Evolutionary conservation across 2,888 invertebrate species (phyloP), one percentile per base, ranked within the genome.

Genomic region (Yponomeuta cagnagella): DNA sequence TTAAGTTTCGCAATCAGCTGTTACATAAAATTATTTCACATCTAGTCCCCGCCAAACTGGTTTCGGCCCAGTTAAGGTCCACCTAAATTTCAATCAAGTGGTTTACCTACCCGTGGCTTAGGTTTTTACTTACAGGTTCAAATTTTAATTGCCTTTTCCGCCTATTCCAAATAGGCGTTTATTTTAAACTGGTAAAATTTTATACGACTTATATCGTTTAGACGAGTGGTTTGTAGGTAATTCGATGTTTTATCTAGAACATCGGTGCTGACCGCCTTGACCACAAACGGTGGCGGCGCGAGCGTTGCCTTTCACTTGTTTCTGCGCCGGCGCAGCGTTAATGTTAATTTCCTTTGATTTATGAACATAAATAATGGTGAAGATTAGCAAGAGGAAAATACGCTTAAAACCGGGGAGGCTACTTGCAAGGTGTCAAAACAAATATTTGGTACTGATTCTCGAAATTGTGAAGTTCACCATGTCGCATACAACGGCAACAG

Each of bases 181-280:
- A n/a, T 63, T 30, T 6, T 12, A 31, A 65, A 65, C 65, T 33
- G n/a, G 33, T 33, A 12, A 30, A 43, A 15, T 58, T 58, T 58
- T 58, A 58, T 33, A 33, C 33, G 1, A 58, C 52, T 5, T 0
- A 15, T 58, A 30, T 65, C 65, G 10, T 33, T 30, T 65, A 65
- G 65, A 31, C 65, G n/a, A 65, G 33, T 37, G 33, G 15, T 31
- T 67, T 67, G 67, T 67, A 74, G 72, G 72, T 72, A 76, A 74
- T 74, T 70, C 72, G 72, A 75, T 72, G 72, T 77, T 69, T 76
- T 77, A 79, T 81, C 79, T 81, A 79, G 81, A 76, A 74, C 81
- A 79, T 80, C 78, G 74, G 76, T 74, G 82, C 75, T 75, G 88
- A 79, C 79, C 83, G 82, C 90, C 90, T 90, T 90, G 90, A 89